Evolutionary conservation across 2,113 vertebrate genomes (phyloP).

Genomic region (Clupea harengus): DNA sequence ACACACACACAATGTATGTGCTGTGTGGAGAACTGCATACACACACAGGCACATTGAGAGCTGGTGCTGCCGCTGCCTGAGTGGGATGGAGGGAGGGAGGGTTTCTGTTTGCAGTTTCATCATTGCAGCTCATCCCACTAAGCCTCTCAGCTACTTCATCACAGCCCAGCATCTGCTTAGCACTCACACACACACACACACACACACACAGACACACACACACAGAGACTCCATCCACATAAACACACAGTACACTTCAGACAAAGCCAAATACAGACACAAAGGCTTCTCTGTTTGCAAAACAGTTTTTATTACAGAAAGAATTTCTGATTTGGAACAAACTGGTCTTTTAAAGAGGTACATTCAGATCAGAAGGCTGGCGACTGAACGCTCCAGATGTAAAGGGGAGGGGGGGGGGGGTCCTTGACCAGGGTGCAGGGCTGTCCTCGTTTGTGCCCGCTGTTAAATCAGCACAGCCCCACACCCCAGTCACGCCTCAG

Average conservation of each 20-base stretch:
- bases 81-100: conserved; percentile 47
- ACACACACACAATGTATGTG: not conserved
- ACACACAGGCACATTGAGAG: not conserved
- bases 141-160: conserved; percentile 59
- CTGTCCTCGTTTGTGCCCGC: conserved; percentile 39
- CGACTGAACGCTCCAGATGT: conserved; percentile 48
- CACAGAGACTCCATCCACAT: not conserved
- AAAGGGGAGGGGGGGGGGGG: conserved; percentile 20
- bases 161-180: conserved; percentile 58
- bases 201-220: conserved; percentile 14
- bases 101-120: conserved; percentile 35
- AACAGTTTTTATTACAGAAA: conserved; percentile 73
- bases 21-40: not conserved
- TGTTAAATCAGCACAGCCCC: conserved; percentile 20
- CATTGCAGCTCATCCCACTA: conserved; percentile 65
- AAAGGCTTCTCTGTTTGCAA: conserved; percentile 56
- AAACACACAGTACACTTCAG: not conserved
- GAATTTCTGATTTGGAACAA: conserved; percentile 64
- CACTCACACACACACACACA: conserved; percentile 21
- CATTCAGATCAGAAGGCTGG: conserved; percentile 73
- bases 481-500: conserved; percentile 30
- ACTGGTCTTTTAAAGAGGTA: conserved; percentile 70
- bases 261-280: conserved; percentile 37
- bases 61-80: conserved; percentile 15
- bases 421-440: conserved; percentile 25